A percentile compares a stretch with the other conserved stretches of the same genome.
These are phyloP conservation scores for Arctia plantaginis DNA, from an alignment of 2,888 invertebrate genomes.

Conservation along the genomic window DNA sequence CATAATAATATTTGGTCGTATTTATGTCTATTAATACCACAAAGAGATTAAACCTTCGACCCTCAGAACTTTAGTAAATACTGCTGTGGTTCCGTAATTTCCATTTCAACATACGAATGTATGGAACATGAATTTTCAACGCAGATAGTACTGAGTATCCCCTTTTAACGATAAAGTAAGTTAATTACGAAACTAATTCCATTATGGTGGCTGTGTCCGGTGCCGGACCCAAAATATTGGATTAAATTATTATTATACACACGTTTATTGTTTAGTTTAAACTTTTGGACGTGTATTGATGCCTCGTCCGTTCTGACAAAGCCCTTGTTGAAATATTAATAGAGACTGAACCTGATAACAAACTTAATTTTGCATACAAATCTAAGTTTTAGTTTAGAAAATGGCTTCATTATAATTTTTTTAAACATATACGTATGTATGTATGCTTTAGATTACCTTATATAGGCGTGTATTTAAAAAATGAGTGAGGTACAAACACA, in stretches of 20 bases:
- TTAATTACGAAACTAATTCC: constrained; percentile 77
- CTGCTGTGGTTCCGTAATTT: constrained; percentile 53
- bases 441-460: neutral
- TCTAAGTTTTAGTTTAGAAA: constrained; percentile 20
- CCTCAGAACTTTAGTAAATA: constrained; percentile 56
- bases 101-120: constrained; percentile 55
- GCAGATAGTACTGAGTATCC: constrained; percentile 63
- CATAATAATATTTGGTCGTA: constrained; percentile 51
- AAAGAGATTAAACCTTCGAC: constrained; percentile 58
- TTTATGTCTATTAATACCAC: constrained; percentile 54
- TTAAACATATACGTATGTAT: neutral
- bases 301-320: constrained; percentile 31
- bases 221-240: constrained; percentile 57
- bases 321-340: constrained; percentile 26
- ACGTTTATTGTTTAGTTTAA: constrained; percentile 53
- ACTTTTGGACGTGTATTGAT: constrained; percentile 45
- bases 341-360: constrained; percentile 30
- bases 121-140: constrained; percentile 69
- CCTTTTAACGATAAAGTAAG: constrained; percentile 73
- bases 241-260: constrained; percentile 56
- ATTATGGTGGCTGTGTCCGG: constrained; percentile 63
- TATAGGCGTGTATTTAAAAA: no score
- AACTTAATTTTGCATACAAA: constrained; percentile 35
- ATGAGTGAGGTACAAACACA: no score
- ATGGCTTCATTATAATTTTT: constrained; percentile 13